Evolutionary conservation across 2,113 vertebrate species (phyloP).

Genomic region (Chroicocephalus ridibundus): DNA sequence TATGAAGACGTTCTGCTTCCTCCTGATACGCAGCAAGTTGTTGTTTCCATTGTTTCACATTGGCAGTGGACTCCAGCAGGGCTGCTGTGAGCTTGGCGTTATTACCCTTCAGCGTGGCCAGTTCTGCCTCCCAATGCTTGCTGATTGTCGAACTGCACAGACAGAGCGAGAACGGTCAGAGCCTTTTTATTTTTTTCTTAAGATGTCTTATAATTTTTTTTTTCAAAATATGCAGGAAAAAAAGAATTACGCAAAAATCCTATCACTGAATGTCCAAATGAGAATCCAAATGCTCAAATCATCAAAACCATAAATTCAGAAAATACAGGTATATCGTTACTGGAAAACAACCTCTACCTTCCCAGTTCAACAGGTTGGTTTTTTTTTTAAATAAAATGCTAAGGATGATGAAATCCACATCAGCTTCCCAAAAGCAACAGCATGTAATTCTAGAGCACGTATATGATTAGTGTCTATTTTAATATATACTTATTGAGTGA

Average conservation of each 20-base stretch:
- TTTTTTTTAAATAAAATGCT: neutral
- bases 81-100: conserved; percentile 95
- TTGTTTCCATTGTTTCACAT: conserved; percentile 97
- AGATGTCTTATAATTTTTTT: neutral
- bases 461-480: neutral
- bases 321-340: neutral
- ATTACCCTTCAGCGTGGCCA: conserved; percentile 93
- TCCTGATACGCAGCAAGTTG: conserved; percentile 94
- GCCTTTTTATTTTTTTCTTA: neutral
- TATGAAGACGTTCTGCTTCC: conserved; percentile 93
- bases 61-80: conserved; percentile 93
- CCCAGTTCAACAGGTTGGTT: neutral
- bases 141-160: conserved; percentile 77
- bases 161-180: conserved; percentile 29
- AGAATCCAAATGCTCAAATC: neutral
- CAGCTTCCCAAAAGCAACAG: neutral
- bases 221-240: neutral
- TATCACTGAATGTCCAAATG: neutral
- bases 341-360: neutral
- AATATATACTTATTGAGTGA: neutral
- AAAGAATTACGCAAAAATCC: neutral
- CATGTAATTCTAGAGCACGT: neutral
- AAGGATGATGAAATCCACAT: neutral
- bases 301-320: neutral
- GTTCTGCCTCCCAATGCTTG: conserved; percentile 96